A percentile compares a stretch with the other conserved stretches of the same genome.
These are phyloP conservation scores for Haliclystus octoradiatus DNA, from an alignment of 30 jellyfish, hydroid and myxozoan species.

Conservation along the genomic window DNA sequence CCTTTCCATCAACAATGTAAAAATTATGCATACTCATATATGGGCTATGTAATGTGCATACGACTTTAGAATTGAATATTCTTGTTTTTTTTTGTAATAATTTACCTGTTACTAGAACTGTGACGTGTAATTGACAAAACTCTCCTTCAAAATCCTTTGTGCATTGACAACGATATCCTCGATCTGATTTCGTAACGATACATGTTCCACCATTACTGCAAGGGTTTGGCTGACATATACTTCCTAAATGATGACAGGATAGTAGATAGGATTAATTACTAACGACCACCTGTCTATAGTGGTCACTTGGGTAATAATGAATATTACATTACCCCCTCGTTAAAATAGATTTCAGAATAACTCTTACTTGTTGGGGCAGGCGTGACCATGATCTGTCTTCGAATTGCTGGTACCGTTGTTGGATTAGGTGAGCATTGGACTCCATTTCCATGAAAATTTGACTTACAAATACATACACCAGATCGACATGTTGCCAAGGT, in stretches of 20 bases:
- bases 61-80: too few species aligned
- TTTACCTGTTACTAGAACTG: background rate
- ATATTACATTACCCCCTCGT: too few species aligned
- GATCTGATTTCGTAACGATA: background rate
- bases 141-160: background rate
- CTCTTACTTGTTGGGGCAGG: background rate
- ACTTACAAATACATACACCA: background rate
- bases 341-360: too few species aligned
- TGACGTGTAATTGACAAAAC: background rate
- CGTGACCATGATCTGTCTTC: background rate
- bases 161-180: conserved; percentile 44
- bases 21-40: too few species aligned
- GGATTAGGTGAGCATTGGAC: background rate
- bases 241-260: too few species aligned
- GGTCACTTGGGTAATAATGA: too few species aligned
- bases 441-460: background rate
- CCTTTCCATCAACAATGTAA: too few species aligned
- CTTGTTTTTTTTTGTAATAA: too few species aligned
- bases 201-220: conserved; percentile 71
- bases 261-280: too few species aligned
- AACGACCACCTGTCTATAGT: too few species aligned
- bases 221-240: conserved; percentile 49
- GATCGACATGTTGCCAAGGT: background rate
- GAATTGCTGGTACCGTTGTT: background rate
- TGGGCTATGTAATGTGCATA: too few species aligned